A percentile compares a stretch with the other conserved stretches of the same genome.
Evolutionary conservation across 2,113 vertebrate genomes (phyloP).

Genomic region (Centropus unirufus): DNA sequence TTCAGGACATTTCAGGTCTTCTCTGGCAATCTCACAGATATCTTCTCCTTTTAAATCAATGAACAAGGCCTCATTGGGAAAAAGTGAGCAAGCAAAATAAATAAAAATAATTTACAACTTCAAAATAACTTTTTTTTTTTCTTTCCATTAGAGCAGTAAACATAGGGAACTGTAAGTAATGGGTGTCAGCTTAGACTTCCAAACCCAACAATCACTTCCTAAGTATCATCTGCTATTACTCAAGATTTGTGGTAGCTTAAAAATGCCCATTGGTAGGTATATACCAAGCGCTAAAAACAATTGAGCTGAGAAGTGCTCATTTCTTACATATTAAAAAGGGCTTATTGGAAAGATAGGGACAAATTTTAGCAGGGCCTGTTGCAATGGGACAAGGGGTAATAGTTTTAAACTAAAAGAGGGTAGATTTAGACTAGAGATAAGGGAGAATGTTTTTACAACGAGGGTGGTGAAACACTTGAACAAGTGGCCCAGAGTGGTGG

Average conservation of each 20-base stretch:
- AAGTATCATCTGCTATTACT: not conserved
- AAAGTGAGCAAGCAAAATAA: not conserved
- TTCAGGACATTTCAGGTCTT: not conserved
- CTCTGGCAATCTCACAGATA: not conserved
- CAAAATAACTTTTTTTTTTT: not conserved
- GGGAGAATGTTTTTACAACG: no score
- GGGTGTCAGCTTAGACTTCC: not conserved
- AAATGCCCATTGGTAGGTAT: not conserved
- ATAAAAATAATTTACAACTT: not conserved
- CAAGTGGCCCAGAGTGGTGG: no score
- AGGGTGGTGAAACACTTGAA: no score
- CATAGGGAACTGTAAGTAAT: not conserved
- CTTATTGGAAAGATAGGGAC: no score
- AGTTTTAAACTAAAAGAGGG: no score
- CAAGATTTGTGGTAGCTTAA: not conserved
- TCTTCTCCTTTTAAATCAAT: not conserved
- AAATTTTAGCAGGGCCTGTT: no score
- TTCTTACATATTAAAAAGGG: not conserved
- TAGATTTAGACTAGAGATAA: no score
- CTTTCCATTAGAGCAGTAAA: not conserved
- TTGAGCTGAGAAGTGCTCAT: not conserved
- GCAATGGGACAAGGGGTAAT: no score
- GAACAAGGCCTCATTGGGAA: not conserved
- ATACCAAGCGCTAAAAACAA: not conserved
- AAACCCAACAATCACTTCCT: accelerated